Conservation (phyloP, 2,113 vertebrate species). For the Conger conger region DNA sequence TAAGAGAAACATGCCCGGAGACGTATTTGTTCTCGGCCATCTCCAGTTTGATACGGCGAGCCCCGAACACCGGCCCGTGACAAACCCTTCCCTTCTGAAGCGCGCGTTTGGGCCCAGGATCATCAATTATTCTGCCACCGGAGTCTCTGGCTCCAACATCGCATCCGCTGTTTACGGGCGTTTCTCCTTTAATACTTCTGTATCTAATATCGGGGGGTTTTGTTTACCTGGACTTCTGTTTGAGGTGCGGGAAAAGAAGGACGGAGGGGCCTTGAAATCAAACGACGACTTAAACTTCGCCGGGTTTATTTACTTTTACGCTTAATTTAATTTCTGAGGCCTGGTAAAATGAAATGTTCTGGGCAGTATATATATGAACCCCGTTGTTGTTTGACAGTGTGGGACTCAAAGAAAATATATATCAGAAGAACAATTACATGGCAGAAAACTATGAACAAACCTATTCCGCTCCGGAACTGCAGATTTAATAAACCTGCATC, state of each 20-base stretch:
- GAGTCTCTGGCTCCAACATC: background rate
- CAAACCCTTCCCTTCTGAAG: background rate
- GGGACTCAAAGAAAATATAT: background rate
- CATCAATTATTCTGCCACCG: slow-evolving; percentile 2
- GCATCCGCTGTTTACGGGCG: background rate
- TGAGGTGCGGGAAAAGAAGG: background rate
- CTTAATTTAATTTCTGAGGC: background rate
- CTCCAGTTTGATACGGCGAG: background rate
- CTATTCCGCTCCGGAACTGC: background rate
- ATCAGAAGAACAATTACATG: background rate
- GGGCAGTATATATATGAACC: background rate
- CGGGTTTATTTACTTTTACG: background rate
- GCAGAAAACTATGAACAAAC: background rate
- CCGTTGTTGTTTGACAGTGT: background rate
- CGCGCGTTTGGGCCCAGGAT: background rate
- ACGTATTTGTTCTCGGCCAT: background rate
- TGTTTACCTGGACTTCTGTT: background rate
- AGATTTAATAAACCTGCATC: background rate
- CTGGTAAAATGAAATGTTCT: background rate
- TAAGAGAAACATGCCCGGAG: background rate
- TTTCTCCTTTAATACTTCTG: background rate
- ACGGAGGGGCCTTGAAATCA: background rate
- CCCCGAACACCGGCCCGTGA: background rate
- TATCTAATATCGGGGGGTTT: background rate
- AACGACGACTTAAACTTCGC: background rate